phyloP scores from a whole-genome alignment of 2,888 invertebrate genomes.

The Yponomeuta evonymella region DNA sequence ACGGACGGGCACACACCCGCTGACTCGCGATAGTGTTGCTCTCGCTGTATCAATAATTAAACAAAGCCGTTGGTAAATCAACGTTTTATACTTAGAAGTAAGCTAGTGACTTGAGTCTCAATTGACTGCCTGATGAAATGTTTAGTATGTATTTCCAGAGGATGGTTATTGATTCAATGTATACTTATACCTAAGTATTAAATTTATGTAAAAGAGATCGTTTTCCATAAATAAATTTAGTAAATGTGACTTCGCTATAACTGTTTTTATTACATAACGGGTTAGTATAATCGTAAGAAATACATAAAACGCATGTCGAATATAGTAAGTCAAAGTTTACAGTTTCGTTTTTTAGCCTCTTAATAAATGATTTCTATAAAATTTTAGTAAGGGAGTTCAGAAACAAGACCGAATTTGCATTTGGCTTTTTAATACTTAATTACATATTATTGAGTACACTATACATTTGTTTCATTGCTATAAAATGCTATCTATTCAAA shows the following conservation, averaged over 20 bases:
- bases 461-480: conserved; percentile 75
- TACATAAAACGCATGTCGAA: not conserved
- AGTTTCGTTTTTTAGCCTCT: not conserved
- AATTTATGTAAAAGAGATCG: conserved; percentile 30
- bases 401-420: conserved; percentile 53
- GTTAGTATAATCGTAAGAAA: conserved; percentile 4
- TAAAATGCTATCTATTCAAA: conserved; percentile 76
- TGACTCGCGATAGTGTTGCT: not conserved
- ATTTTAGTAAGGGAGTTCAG: conserved; percentile 18
- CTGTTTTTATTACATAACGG: not conserved
- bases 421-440: conserved; percentile 75
- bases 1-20: not conserved
- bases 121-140: conserved; percentile 31
- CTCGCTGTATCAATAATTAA: not conserved
- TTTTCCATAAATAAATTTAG: conserved; percentile 47
- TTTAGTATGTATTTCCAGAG: conserved; percentile 31
- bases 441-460: conserved; percentile 74
- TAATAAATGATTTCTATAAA: conserved; percentile 9
- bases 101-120: conserved; percentile 11
- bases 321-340: not conserved
- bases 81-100: not conserved
- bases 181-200: conserved; percentile 37
- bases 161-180: conserved; percentile 33
- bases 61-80: not conserved
- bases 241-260: conserved; percentile 17